Evolutionary conservation across 2,888 invertebrate genomes (phyloP).

Genomic region (Ochlodes sylvanus): DNA sequence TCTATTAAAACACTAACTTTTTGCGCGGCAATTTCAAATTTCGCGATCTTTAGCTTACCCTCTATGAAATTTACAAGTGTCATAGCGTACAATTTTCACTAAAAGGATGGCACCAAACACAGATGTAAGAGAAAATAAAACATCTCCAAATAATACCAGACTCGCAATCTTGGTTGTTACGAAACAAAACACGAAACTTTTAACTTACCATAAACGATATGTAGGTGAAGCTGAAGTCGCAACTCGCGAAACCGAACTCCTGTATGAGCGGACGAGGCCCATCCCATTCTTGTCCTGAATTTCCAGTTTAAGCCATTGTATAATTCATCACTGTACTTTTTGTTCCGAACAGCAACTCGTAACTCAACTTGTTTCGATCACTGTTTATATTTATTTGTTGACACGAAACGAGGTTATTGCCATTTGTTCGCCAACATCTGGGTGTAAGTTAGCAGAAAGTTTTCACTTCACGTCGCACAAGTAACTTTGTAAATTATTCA

Average conservation of each 20-base stretch:
- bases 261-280: conserved; percentile 64
- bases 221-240: conserved; percentile 78
- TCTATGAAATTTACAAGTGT: neutral
- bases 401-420: conserved; percentile 77
- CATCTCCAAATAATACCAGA: conserved; percentile 41
- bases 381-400: conserved; percentile 81
- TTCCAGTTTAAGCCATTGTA: conserved; percentile 76
- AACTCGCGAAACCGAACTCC: conserved; percentile 67
- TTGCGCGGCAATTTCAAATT: conserved; percentile 33
- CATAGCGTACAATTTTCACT: conserved; percentile 19
- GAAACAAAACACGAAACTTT: conserved; percentile 78
- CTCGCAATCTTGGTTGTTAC: conserved; percentile 65
- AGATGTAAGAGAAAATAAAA: conserved; percentile 40
- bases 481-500: conserved; percentile 49
- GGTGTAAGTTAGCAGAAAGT: conserved; percentile 58
- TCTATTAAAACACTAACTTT: neutral
- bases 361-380: conserved; percentile 67
- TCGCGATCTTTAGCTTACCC: conserved; percentile 8
- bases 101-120: conserved; percentile 38
- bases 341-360: conserved; percentile 57
- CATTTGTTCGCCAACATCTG: conserved; percentile 70
- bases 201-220: conserved; percentile 81
- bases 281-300: conserved; percentile 76
- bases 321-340: conserved; percentile 74
- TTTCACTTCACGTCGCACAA: conserved; percentile 63